Evolutionary conservation across 2,113 vertebrate species (phyloP).

Genomic region (Ifrita kowaldi): DNA sequence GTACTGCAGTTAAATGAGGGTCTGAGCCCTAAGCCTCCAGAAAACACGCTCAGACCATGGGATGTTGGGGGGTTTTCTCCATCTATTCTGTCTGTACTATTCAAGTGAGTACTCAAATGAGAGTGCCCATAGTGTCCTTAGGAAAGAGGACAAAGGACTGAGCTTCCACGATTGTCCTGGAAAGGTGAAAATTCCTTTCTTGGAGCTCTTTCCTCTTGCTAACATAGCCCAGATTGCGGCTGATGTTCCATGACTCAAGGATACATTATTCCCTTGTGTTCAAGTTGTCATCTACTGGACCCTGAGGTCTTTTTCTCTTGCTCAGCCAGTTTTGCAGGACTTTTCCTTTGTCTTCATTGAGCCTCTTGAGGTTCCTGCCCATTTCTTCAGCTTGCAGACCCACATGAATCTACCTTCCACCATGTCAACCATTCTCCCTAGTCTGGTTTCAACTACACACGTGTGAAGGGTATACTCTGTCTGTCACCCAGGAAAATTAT

Average conservation of each 20-base stretch:
- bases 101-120: neutral
- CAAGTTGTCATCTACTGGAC: neutral
- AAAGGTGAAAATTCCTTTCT: neutral
- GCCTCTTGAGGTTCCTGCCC: neutral
- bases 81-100: neutral
- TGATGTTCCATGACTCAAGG: neutral
- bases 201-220: neutral
- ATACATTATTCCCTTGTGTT: neutral
- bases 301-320: accelerated
- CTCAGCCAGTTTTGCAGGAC: neutral
- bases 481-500: neutral
- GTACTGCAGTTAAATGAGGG: neutral
- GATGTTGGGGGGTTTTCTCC: neutral
- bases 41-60: neutral
- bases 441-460: neutral
- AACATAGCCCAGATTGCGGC: neutral
- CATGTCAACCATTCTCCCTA: neutral
- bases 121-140: neutral
- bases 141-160: neutral
- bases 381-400: neutral
- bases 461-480: neutral
- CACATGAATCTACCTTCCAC: neutral
- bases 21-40: neutral
- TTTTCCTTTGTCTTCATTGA: neutral
- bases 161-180: neutral